Conservation (phyloP, 2,113 vertebrate genomes). For the Oreochromis tanganicae region DNA sequence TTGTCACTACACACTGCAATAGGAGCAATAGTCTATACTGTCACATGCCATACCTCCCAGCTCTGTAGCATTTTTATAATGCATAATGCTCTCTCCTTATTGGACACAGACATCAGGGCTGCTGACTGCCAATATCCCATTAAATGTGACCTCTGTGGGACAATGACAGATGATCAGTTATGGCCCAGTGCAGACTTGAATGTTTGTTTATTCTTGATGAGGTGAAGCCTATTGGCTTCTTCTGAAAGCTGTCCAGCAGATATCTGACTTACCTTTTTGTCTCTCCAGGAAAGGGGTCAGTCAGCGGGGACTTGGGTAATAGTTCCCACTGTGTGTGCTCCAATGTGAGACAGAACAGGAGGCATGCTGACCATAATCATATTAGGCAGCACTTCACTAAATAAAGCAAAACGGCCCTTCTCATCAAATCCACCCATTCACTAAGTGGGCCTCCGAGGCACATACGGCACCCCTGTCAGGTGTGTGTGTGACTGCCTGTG, state of each 20-base stretch:
- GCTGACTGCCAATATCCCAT: constrained; percentile 26
- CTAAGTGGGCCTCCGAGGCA: constrained; percentile 58
- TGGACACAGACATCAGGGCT: constrained; percentile 1
- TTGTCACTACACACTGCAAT: background rate
- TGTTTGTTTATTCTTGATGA: background rate
- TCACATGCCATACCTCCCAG: background rate
- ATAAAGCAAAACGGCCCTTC: constrained; percentile 67
- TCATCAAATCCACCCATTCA: constrained; percentile 64
- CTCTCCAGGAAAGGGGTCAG: background rate
- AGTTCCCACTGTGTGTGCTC: constrained; percentile 41
- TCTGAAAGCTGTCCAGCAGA: background rate
- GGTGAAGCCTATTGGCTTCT: background rate
- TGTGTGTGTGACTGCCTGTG: background rate
- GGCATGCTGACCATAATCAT: constrained; percentile 65
- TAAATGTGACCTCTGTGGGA: constrained; percentile 44
- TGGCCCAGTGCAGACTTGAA: background rate
- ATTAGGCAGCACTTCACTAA: constrained; percentile 75
- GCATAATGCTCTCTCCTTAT: background rate
- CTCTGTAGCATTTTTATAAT: background rate
- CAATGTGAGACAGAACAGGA: constrained; percentile 44
- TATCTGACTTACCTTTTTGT: background rate
- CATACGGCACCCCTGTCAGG: background rate
- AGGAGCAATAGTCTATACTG: background rate
- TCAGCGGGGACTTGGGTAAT: constrained; percentile 58
- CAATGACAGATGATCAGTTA: constrained; percentile 39